phyloP scores from a whole-genome alignment of 2,797 vertebrate species.

The Austrolebias charrua region DNA sequence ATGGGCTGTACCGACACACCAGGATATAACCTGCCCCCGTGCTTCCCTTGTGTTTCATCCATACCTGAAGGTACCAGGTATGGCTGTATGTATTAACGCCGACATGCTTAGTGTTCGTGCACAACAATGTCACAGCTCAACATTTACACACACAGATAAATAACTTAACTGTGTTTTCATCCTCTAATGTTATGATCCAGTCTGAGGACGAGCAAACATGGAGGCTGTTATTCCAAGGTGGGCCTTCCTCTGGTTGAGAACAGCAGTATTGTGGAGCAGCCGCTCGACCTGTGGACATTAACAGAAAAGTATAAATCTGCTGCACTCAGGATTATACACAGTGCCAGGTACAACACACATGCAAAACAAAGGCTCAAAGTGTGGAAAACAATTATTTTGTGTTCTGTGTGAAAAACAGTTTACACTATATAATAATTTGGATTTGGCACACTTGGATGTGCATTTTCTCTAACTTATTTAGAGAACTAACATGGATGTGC shows the following conservation, averaged over 20 bases:
- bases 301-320: conserved; percentile 78
- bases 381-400: neutral
- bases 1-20: conserved; percentile 95
- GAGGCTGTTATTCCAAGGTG: conserved; percentile 79
- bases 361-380: neutral
- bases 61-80: conserved; percentile 68
- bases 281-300: conserved; percentile 84
- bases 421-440: neutral
- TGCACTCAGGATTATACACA: conserved; percentile 79
- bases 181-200: conserved; percentile 35
- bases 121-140: neutral
- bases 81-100: neutral
- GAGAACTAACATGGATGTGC: neutral
- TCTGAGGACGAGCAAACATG: conserved; percentile 33
- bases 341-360: conserved; percentile 79
- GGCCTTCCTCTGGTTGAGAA: conserved; percentile 93
- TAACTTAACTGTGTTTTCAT: conserved; percentile 1
- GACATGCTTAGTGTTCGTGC: too few species aligned
- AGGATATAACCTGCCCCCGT: conserved; percentile 85
- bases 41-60: conserved; percentile 77
- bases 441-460: neutral
- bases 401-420: neutral
- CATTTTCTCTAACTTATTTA: neutral
- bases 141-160: neutral
- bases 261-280: conserved; percentile 85